Evolutionary conservation across 2,113 vertebrate species (phyloP), one percentile per base, ranked within the genome.

Genomic region (Chamaea fasciata): DNA sequence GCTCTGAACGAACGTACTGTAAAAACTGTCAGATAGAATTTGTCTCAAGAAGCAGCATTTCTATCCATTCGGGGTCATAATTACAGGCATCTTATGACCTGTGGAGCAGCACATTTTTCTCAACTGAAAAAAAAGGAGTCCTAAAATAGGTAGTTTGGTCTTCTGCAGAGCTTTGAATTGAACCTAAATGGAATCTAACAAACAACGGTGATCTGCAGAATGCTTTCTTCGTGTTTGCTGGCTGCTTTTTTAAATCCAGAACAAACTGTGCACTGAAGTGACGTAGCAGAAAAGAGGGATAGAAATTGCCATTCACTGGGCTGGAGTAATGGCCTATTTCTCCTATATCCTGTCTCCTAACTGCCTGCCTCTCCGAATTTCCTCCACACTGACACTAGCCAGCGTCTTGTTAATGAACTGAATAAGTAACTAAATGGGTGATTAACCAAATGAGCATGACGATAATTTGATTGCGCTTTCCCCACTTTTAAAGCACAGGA

Each of bases 21-120:
- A 97, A 97, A 97, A 97, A 90, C 96, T 97, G 96, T 98, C 97
- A 98, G 95, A 97, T 95, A 39, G 94, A 89, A 97, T 98, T 97
- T 98, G 94, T 94, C 94, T 97, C 96, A 96, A 96, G 94, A 89
- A 92, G 87, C 93, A 95, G 53, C 89, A 85, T 96, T 96, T 96
- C 93, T 55, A 88, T 92, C 91, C 91, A 90, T 92, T 91, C 83
- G 26, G 94, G 94, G 93, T 93, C 80, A 92, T 86, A 76, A 96
- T 95, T 81, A 82, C 88, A 95, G 87, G 87, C 91, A 77, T 76
- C 95, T 96, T 87, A 62, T 94, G 95, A 94, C 87, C 96, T 97
- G 95, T 91, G 92, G 93, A 95, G 83, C 90, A 84, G 82, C 87
- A 73, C 83, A 59, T 89, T 90, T 92, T 78, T 71, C 88, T 92